Conservation (phyloP, 2,113 vertebrate species). For the Vidua chalybeata region DNA sequence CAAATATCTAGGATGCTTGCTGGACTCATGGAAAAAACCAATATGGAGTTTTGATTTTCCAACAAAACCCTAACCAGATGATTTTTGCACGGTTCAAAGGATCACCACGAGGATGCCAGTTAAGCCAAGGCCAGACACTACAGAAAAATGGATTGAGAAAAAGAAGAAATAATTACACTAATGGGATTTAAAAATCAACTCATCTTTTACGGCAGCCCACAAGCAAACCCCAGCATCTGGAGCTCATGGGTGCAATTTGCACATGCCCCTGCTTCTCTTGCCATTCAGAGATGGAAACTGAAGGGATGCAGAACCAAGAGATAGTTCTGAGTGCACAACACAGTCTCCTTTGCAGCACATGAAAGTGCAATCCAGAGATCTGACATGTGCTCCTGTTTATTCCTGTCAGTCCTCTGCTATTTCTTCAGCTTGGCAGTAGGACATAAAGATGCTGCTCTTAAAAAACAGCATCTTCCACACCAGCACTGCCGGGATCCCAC, state of each 20-base stretch:
- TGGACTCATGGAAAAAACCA: not conserved
- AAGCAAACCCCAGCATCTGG: not conserved
- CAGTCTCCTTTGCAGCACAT: not conserved
- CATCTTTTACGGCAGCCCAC: not conserved
- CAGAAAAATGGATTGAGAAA: not conserved
- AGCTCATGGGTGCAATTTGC: not conserved
- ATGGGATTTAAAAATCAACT: not conserved
- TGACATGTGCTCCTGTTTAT: not conserved
- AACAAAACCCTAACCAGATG: conserved; percentile 33
- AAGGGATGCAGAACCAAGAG: not conserved
- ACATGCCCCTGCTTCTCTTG: not conserved
- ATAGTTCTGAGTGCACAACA: not conserved
- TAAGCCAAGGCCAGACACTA: not conserved
- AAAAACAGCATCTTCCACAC: not conserved
- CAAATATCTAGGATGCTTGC: conserved; percentile 27
- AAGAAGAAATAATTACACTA: not conserved
- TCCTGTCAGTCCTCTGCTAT: not conserved
- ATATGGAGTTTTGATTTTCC: not conserved
- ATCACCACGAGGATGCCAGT: not conserved
- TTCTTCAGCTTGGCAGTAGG: not conserved
- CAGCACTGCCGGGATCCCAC: not conserved
- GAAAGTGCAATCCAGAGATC: not conserved
- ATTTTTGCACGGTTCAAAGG: conserved; percentile 10
- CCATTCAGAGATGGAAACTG: not conserved
- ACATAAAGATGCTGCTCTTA: not conserved